Base-by-base conservation (phyloP, 1,140 invertebrate species). In the Ylistrum balloti region DNA sequence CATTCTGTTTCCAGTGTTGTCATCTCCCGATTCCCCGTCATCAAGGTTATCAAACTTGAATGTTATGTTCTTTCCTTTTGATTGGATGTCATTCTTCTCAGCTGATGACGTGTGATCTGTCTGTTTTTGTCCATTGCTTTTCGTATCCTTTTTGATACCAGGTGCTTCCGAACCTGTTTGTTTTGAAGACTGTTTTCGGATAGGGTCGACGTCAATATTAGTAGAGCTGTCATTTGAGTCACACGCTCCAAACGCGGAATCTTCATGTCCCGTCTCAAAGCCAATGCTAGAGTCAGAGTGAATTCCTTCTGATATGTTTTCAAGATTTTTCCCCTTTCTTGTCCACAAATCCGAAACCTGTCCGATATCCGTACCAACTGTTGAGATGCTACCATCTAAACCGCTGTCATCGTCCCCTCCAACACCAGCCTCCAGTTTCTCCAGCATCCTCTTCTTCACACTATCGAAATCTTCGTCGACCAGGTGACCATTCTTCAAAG, bases 211-310 rank as follows among this genome's bases (percentile, higher is more conserved):
- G 13, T 28, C 28, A 28, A 74, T 11, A 28, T 74, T 74, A 22
- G 56, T 28, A 28, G 56, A 74, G 56, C 56, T 74, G 22, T 74
- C 56, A 74, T 74, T 74, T n/a, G 56, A 74, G n/a, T 74, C 56
- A 74, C n/a, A 74, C 28, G 56, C 22, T 11, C 56, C 56, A 74
- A 74, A 74, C 28, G 56, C 56, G n/a, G 56, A 74, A 28, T 74
- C 56, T 3, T 74, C 56, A 74, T 74, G 56, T 28, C 56, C 56
- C n/a, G 56, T 74, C 56, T 74, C 56, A 28, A n/a, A 74, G 7
- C 56, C 56, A 74, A 74, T 74, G 11, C 56, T 74, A 11, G 56
- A 74, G 17, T 74, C 56, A 28, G 56, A 74, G 28, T 74, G 56
- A 28, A 74, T 74, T 74, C 56, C 56, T n/a, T 74, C 56, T 9